phyloP scores from a whole-genome alignment of 2,888 invertebrate genomes.

The Acleris emargana region DNA sequence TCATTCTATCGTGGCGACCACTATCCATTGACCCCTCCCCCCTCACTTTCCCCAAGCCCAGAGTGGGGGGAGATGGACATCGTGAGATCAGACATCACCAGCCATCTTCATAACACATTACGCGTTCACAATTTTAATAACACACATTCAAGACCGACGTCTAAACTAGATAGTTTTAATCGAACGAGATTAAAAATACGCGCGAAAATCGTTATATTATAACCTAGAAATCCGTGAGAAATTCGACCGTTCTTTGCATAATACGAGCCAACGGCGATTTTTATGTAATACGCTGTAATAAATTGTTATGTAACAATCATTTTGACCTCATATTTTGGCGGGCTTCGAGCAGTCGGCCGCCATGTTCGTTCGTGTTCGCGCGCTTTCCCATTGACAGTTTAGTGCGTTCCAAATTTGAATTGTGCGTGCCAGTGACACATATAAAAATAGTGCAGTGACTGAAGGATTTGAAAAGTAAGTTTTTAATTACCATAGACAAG shows the following conservation, averaged over 20 bases:
- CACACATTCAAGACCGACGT: slow-evolving; percentile 40
- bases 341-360: slow-evolving; percentile 64
- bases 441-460: slow-evolving; percentile 45
- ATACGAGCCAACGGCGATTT: slow-evolving; percentile 69
- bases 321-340: slow-evolving; percentile 77
- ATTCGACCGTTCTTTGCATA: slow-evolving; percentile 61
- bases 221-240: slow-evolving; percentile 62
- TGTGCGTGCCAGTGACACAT: slow-evolving; percentile 53
- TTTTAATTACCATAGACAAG: slow-evolving; percentile 38
- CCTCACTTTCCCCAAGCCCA: slow-evolving; percentile 25
- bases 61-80: slow-evolving; percentile 21
- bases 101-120: slow-evolving; percentile 29
- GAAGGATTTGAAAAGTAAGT: slow-evolving; percentile 45
- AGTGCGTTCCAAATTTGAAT: slow-evolving; percentile 41
- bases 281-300: slow-evolving; percentile 79
- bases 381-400: slow-evolving; percentile 59
- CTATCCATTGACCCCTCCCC: slow-evolving; percentile 24
- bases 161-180: slow-evolving; percentile 1
- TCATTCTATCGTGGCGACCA: neutral
- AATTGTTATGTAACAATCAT: slow-evolving; percentile 69
- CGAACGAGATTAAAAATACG: slow-evolving; percentile 38
- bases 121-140: slow-evolving; percentile 42
- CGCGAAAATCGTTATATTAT: slow-evolving; percentile 56
- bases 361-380: slow-evolving; percentile 62
- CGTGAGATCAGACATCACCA: slow-evolving; percentile 28